These are phyloP conservation scores for Limnephilus auricula DNA, from an alignment of 2,888 invertebrate genomes.

Conservation along the genomic window DNA sequence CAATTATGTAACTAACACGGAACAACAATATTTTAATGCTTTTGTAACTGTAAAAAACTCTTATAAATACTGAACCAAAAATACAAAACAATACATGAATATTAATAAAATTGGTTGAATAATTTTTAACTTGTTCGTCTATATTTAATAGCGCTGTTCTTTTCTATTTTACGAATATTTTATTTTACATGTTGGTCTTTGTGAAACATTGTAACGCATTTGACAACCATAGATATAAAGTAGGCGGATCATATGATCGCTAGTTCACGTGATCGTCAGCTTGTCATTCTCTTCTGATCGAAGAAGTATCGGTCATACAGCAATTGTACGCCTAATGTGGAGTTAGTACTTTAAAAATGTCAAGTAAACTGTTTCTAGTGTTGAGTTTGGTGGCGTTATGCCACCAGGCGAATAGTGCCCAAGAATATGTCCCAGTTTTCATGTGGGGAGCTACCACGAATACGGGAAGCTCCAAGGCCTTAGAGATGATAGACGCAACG, in stretches of 20 bases:
- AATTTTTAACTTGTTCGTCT: too few relatives aligned
- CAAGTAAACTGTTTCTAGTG: background rate
- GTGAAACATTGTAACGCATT: background rate
- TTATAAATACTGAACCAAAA: too few relatives aligned
- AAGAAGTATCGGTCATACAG: conserved; percentile 51
- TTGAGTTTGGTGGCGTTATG: background rate
- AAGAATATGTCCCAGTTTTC: conserved; percentile 78
- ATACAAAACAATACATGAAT: too few relatives aligned
- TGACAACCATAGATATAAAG: conserved; percentile 23
- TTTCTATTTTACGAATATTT: too few relatives aligned
- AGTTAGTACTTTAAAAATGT: conserved; percentile 27
- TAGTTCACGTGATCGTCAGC: conserved; percentile 77
- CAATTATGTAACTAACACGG: background rate
- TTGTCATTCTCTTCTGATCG: conserved; percentile 70
- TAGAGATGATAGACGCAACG: conserved; percentile 69
- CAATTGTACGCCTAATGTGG: background rate
- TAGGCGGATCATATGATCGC: conserved; percentile 75
- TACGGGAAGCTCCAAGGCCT: conserved; percentile 70
- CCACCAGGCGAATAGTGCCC: background rate
- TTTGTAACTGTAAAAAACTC: too few relatives aligned
- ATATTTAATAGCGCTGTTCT: too few relatives aligned
- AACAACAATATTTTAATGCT: background rate
- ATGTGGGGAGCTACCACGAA: conserved; percentile 77
- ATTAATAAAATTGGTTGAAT: too few relatives aligned
- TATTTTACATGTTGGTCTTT: too few relatives aligned